A percentile compares a stretch with the other conserved stretches of the same genome.
phyloP scores from a whole-genome alignment of 2,113 vertebrate genomes.

The Oncorhynchus nerka region DNA sequence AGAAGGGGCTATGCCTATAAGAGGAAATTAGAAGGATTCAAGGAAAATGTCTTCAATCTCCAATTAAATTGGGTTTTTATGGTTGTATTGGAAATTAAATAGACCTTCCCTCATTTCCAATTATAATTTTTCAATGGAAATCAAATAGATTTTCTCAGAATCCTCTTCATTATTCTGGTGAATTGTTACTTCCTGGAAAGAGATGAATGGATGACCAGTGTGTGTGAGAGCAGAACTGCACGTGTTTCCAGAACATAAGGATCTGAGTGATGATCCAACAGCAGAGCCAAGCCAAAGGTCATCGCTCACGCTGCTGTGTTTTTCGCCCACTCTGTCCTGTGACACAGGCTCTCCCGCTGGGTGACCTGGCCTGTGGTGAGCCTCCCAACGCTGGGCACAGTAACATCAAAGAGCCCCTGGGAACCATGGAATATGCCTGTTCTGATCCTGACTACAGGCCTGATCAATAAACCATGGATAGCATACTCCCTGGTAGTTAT shows the following conservation, averaged over 20 bases:
- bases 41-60: too few relatives aligned
- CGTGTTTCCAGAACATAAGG: background rate
- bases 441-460: background rate
- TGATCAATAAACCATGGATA: background rate
- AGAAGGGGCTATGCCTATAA: too few relatives aligned
- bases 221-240: background rate
- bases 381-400: background rate
- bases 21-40: too few relatives aligned
- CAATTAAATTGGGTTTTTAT: too few relatives aligned
- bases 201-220: background rate
- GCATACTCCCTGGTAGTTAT: too few relatives aligned
- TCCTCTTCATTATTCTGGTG: too few relatives aligned
- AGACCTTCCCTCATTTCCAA: too few relatives aligned
- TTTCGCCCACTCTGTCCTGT: conserved; percentile 9
- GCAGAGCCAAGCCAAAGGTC: background rate
- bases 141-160: too few relatives aligned
- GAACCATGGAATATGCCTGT: background rate
- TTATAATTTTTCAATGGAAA: too few relatives aligned
- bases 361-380: conserved; percentile 6
- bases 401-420: background rate
- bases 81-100: too few relatives aligned
- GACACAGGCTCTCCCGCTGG: background rate
- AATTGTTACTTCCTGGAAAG: background rate
- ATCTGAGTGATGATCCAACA: background rate
- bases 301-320: conserved; percentile 24